Evolutionary conservation across 1,140 invertebrate genomes (phyloP).

Genomic region (Glossosoma conforme): DNA sequence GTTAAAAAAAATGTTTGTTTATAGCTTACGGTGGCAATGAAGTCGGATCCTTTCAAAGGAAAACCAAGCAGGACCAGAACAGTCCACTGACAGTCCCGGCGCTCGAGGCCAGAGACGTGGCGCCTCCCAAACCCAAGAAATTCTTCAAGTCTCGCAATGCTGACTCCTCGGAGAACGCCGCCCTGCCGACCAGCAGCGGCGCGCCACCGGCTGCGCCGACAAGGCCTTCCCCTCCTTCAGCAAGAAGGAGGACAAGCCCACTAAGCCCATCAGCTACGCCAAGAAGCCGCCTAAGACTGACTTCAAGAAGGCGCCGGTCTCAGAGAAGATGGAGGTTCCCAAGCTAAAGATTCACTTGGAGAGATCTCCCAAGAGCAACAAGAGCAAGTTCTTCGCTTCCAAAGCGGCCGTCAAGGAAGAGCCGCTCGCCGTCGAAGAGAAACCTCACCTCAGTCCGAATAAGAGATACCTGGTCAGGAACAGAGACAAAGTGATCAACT

Average conservation of each 20-base stretch:
- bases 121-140: conserved; percentile 72
- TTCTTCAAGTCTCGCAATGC: conserved; percentile 84
- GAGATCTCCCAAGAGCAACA: conserved; percentile 38
- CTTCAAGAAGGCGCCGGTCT: conserved; percentile 5
- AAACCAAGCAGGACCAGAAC: conserved; percentile 55
- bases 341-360: conserved; percentile 40
- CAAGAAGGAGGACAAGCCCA: conserved; percentile 41
- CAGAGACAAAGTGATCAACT: conserved; percentile 48
- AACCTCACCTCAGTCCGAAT: conserved; percentile 42
- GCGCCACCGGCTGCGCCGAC: conserved; percentile 47
- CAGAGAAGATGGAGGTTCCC: conserved; percentile 26
- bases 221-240: conserved; percentile 55
- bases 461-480: conserved; percentile 47
- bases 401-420: conserved; percentile 47
- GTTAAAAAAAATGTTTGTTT: too few species aligned
- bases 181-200: conserved; percentile 50
- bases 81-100: conserved; percentile 51
- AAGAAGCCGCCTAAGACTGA: conserved; percentile 25
- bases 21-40: conserved; percentile 39
- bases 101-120: conserved; percentile 49
- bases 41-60: conserved; percentile 42
- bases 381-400: conserved; percentile 42
- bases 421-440: conserved; percentile 34
- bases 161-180: conserved; percentile 52
- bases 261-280: conserved; percentile 33